These are phyloP conservation scores for Tupaia tana DNA, from an alignment of 2,113 vertebrate genomes.

Conservation along the genomic window DNA sequence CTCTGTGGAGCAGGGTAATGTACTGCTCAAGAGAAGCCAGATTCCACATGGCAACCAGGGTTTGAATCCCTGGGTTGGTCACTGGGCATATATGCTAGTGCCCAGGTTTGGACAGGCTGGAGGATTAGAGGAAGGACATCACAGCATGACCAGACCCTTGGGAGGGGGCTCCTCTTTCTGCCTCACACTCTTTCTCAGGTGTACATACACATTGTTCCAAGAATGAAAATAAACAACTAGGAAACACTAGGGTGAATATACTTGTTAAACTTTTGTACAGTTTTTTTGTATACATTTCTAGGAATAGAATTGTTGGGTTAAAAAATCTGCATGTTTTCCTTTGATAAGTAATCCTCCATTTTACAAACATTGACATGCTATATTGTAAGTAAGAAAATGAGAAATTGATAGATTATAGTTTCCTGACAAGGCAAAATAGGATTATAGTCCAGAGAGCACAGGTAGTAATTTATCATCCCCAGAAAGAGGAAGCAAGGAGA, in stretches of 20 bases:
- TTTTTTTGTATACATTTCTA: slow-evolving; percentile 29
- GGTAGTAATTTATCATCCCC: background rate
- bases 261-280: slow-evolving; percentile 13
- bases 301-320: slow-evolving; percentile 12
- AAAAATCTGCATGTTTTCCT: background rate
- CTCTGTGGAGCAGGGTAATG: too few relatives aligned
- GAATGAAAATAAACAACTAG: too few relatives aligned
- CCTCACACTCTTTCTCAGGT: too few relatives aligned
- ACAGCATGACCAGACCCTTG: too few relatives aligned
- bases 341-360: slow-evolving; percentile 33
- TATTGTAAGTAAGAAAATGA: background rate
- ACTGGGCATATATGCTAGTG: too few relatives aligned
- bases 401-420: background rate
- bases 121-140: too few relatives aligned
- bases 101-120: too few relatives aligned
- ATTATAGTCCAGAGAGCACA: background rate
- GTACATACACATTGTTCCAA: too few relatives aligned
- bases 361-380: slow-evolving; percentile 28
- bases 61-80: too few relatives aligned
- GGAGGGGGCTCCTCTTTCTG: too few relatives aligned
- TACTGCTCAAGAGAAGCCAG: too few relatives aligned
- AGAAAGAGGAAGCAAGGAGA: background rate
- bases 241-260: background rate
- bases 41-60: too few relatives aligned
- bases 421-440: background rate